These are phyloP conservation scores for Sceloporus tristichus DNA, from an alignment of 2,113 vertebrate genomes.

Conservation along the genomic window DNA sequence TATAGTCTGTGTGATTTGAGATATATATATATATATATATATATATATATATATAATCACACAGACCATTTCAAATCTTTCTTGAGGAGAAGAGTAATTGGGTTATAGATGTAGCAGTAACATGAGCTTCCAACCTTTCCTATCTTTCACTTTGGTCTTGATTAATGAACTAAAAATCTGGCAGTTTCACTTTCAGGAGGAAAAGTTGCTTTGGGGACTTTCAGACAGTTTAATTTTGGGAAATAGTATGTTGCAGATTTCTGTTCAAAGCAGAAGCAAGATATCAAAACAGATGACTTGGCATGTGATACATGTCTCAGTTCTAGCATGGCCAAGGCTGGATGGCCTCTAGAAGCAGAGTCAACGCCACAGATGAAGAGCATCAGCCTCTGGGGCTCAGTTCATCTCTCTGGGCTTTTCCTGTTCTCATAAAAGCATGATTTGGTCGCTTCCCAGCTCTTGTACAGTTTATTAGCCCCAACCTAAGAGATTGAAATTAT, in stretches of 20 bases:
- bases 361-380: no score
- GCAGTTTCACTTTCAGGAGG: slow-evolving; percentile 14
- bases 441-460: no score
- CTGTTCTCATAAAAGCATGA: no score
- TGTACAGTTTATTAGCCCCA: no score
- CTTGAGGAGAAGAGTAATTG: slow-evolving; percentile 8
- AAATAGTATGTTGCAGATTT: neutral
- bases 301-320: neutral
- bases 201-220: slow-evolving; percentile 10
- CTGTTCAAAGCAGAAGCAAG: neutral
- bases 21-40: neutral
- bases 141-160: slow-evolving; percentile 18
- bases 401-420: no score
- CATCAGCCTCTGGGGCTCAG: no score
- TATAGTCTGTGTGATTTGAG: neutral
- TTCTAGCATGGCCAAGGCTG: neutral
- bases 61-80: slow-evolving; percentile 11
- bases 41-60: neutral
- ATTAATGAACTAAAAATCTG: slow-evolving; percentile 33
- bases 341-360: neutral
- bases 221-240: neutral
- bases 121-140: neutral
- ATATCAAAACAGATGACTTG: neutral
- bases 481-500: no score
- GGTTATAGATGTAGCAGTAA: slow-evolving; percentile 11